Base-by-base conservation (phyloP, 2,888 invertebrate genomes). In the Lysandra coridon region DNA sequence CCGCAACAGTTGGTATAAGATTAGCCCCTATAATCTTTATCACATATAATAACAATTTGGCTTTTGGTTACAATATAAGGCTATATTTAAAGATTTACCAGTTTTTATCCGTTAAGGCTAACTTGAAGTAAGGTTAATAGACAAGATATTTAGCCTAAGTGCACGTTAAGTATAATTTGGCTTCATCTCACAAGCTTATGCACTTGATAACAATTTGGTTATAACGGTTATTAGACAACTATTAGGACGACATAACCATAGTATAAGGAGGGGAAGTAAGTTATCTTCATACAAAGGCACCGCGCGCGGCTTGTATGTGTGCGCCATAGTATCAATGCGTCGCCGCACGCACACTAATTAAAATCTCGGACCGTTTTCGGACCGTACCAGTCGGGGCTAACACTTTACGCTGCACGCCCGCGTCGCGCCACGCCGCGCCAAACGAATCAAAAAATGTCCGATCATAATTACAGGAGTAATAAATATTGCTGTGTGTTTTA, bases 81-180 rank as follows among this genome's bases (percentile, higher is more conserved):
- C 30, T 64, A 64, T 4, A 64, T 64, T 64, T 12, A 30, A 30
- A 23, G 7, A 64, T 12, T 64, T 30, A 1, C 23, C 30, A 64
- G 64, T 64, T 30, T 30, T 64, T 4, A 64, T 64, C 12, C 12
- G 30, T 23, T 23, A 23, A 23, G 30, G 64, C 30, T 64, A 64
- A 30, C 30, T 30, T 64, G 64, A 30, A 64, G 4, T 64, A 23
- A 64, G 64, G 10, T 64, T 64, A 64, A 1, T 64, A 64, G 10
- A 64, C 64, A 64, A 64, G 64, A 64, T 64, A 23, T 62, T 62
- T 62, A 64, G 64, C 64, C 64, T 64, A 64, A 64, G 64, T 64
- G 64, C 64, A 30, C 4, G 12, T 64, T 64, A 64, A 23, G 64
- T 64, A 64, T 64, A 64, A 64, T 64, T 64, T 64, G 64, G 30